Conservation (phyloP, 1,140 invertebrate genomes). For the Melitaea cinxia region DNA sequence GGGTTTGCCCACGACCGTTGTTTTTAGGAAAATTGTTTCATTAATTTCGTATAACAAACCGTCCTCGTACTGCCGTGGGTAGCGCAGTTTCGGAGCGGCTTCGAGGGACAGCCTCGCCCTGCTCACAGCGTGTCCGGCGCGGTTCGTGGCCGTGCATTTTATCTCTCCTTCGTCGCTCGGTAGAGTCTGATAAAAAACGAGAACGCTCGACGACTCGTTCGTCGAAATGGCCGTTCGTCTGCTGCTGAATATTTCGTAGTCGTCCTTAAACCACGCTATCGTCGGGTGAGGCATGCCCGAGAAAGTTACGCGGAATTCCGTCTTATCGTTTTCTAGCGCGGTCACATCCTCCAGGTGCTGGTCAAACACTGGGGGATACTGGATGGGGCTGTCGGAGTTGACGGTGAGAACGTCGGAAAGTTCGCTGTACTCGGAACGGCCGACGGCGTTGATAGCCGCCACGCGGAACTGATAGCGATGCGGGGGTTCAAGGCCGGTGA, state of each 20-base stretch:
- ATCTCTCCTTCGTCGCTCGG: conserved; percentile 93
- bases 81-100: conserved; percentile 89
- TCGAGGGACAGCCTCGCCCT: conserved; percentile 88
- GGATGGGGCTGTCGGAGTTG: conserved; percentile 85
- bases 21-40: conserved; percentile 93
- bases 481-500: conserved; percentile 91
- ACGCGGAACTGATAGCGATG: conserved; percentile 95
- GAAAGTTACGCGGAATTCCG: conserved; percentile 91
- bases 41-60: conserved; percentile 93
- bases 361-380: conserved; percentile 86
- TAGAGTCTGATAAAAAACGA: conserved; percentile 91
- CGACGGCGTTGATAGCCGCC: conserved; percentile 92
- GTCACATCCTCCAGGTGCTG: conserved; percentile 85
- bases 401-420: conserved; percentile 90
- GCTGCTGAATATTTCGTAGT: conserved; percentile 92
- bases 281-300: conserved; percentile 91
- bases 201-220: conserved; percentile 88
- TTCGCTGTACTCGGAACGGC: conserved; percentile 89
- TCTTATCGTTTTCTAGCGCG: conserved; percentile 90
- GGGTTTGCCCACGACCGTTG: conserved; percentile 94
- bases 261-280: conserved; percentile 96
- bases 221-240: conserved; percentile 89
- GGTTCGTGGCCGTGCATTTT: conserved; percentile 93
- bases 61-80: conserved; percentile 92
- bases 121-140: conserved; percentile 89